Evolutionary conservation across 2,113 vertebrate genomes (phyloP), one percentile per base, ranked within the genome.

Genomic region (Gnathonemus longibarbis): DNA sequence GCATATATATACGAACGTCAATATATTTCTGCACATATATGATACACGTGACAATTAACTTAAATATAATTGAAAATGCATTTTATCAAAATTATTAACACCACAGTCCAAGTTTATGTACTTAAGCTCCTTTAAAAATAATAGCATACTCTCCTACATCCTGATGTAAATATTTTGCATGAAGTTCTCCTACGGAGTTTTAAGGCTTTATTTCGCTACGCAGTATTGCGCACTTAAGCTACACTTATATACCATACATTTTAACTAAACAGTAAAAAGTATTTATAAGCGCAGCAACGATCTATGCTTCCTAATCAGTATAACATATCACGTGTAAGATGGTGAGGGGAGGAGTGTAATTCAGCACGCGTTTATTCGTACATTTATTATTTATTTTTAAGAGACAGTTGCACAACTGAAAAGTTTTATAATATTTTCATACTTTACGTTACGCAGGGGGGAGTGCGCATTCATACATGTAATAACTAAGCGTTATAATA

Each of bases 311-410:
- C 45, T n/a, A 48, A 48, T 84, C 83, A 84, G 83, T 46, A 19
- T 48, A 84, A 48, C 21, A 27, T 48, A 84, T 84, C 83, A 46
- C 39, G 42, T 84, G 39, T 11, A 48, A n/a, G 39, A 48, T n/a
- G 39, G 45, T 46, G 39, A 84, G 80, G 80, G 83, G 39, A 83
- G 83, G 83, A n/a, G 45, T 48, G 83, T 48, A 48, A 48, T 45
- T 80, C 74, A 19, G 74, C 15, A 39, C 27, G 11, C 62, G n/a
- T 42, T 84, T 84, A 42, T 46, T 48, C 45, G 8, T 84, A 42
- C 42, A 46, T 84, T 45, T 48, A 84, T 84, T 84, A 84, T 84
- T 46, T 84, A 84, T 84, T 45, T 84, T 46, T 39, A 45, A 83
- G 42, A 45, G 39, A 84, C 24, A 48, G 83, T 48, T 84, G 7